Conservation (phyloP, 2,888 invertebrate species). For the Brachyptera risi region DNA sequence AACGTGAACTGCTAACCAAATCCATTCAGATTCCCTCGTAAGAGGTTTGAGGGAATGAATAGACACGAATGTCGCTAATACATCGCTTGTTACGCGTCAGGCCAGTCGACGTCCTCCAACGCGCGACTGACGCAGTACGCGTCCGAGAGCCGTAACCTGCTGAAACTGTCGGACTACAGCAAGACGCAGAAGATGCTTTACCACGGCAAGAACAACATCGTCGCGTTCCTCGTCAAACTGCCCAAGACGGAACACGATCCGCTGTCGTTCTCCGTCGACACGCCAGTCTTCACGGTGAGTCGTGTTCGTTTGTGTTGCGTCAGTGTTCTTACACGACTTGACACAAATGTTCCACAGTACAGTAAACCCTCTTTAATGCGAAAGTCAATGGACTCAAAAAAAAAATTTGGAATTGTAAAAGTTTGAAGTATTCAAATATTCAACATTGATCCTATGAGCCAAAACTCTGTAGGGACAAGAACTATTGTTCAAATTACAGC, state of each 20-base stretch:
- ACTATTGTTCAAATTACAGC: too few species aligned
- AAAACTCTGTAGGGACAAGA: too few species aligned
- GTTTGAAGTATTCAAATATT: too few species aligned
- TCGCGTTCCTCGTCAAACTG: conserved; percentile 75
- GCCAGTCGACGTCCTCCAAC: conserved; percentile 36
- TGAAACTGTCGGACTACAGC: conserved; percentile 57
- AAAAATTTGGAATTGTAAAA: not conserved
- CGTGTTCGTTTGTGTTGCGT: not conserved
- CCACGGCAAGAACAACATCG: conserved; percentile 71
- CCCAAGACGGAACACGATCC: conserved; percentile 85
- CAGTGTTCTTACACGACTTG: not conserved
- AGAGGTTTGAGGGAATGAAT: too few species aligned
- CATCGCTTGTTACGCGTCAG: conserved; percentile 13
- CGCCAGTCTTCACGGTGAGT: conserved; percentile 67
- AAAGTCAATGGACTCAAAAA: not conserved
- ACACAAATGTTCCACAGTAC: not conserved
- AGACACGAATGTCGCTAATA: too few species aligned
- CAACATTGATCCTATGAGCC: too few species aligned
- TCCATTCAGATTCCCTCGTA: too few species aligned
- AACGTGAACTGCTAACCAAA: not conserved
- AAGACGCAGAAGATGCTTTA: conserved; percentile 63
- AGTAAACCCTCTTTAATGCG: not conserved
- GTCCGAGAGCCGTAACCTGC: conserved; percentile 64
- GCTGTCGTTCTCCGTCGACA: conserved; percentile 83
- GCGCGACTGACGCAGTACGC: conserved; percentile 57